Conservation (phyloP, 1,140 invertebrate species). For the Schlechtendalia chinensis region DNA sequence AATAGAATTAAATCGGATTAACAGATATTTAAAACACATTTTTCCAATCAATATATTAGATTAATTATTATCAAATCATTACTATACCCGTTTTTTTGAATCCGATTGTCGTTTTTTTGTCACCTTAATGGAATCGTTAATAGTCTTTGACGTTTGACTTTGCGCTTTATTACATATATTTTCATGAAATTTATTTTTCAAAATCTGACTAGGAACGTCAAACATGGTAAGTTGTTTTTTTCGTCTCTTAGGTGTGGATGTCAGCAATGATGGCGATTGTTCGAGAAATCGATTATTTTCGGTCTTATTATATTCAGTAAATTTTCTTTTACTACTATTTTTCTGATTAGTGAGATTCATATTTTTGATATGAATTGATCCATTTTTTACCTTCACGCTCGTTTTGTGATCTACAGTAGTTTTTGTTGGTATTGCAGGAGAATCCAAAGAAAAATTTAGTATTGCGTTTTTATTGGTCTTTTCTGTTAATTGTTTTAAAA, state of each 20-base stretch:
- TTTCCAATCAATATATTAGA: too few species aligned
- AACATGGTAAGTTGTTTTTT: neutral
- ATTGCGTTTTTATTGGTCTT: neutral
- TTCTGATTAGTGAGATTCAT: neutral
- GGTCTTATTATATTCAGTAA: neutral
- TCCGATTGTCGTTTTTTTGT: slow-evolving; percentile 5
- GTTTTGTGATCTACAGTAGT: neutral
- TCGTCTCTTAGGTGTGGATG: slow-evolving; percentile 24
- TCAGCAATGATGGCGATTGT: neutral
- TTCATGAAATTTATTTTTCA: slow-evolving; percentile 13
- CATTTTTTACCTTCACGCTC: slow-evolving; percentile 22
- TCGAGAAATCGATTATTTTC: neutral
- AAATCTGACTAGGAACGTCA: slow-evolving; percentile 19
- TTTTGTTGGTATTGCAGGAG: slow-evolving; percentile 25
- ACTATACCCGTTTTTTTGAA: slow-evolving; percentile 16
- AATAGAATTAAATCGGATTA: too few species aligned
- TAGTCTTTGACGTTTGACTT: neutral
- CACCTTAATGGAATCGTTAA: slow-evolving; percentile 15
- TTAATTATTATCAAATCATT: too few species aligned
- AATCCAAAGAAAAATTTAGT: slow-evolving; percentile 25
- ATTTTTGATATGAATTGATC: neutral
- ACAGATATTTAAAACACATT: too few species aligned
- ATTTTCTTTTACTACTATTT: slow-evolving; percentile 28
- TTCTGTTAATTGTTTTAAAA: neutral
- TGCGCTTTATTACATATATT: neutral